phyloP scores from a whole-genome alignment of 2,888 invertebrate genomes.

The Calliscelio sp. region DNA sequence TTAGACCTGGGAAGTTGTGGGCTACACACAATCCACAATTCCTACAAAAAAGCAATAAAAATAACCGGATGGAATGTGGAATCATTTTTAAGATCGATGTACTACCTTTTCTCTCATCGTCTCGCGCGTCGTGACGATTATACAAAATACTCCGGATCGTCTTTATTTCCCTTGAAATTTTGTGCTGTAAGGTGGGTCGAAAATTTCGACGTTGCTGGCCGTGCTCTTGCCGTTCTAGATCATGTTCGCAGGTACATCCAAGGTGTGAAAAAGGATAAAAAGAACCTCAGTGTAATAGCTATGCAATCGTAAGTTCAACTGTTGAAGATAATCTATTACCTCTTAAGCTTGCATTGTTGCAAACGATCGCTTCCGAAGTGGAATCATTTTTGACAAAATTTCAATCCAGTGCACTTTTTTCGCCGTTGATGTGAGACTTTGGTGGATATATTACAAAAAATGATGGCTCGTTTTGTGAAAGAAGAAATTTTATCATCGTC shows the following conservation, averaged over 20 bases:
- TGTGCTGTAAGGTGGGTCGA: conserved; percentile 73
- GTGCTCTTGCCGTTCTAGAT: background rate
- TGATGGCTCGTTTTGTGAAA: conserved; percentile 45
- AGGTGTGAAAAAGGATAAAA: conserved; percentile 57
- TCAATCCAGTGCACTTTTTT: conserved; percentile 63
- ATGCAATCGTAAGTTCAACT: conserved; percentile 29
- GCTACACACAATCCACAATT: conserved; percentile 78
- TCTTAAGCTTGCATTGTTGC: conserved; percentile 69
- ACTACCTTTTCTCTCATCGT: conserved; percentile 77
- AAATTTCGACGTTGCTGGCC: conserved; percentile 53
- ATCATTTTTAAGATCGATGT: conserved; percentile 73
- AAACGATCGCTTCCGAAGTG: conserved; percentile 56
- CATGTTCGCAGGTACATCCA: conserved; percentile 65
- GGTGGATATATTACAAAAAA: background rate
- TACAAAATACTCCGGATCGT: conserved; percentile 54
- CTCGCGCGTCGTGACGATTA: conserved; percentile 78
- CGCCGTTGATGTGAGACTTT: conserved; percentile 57
- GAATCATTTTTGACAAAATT: conserved; percentile 71
- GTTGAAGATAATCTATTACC: conserved; percentile 53
- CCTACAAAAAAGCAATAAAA: conserved; percentile 76
- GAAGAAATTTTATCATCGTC: conserved; percentile 45
- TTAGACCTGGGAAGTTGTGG: conserved; percentile 79
- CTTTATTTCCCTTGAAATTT: conserved; percentile 74
- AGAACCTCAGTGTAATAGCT: conserved; percentile 31
- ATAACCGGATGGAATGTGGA: conserved; percentile 72